Percentiles rank a stretch among this genome's conserved stretches.
Conservation (phyloP, 2,888 invertebrate species). For the Scaptomyza tumidula region DNA sequence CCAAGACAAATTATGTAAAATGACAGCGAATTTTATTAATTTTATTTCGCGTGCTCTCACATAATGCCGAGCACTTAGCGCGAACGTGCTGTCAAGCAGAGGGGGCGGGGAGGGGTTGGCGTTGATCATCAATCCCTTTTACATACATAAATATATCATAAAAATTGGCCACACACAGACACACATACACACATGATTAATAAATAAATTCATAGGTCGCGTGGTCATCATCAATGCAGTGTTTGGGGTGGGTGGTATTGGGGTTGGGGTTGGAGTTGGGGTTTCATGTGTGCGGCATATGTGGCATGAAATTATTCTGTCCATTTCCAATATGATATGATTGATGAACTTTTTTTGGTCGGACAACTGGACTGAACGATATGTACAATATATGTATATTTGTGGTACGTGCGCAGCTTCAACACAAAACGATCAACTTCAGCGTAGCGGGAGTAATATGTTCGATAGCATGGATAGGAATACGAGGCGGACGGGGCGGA, state of each 20-base stretch:
- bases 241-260: constrained; percentile 5
- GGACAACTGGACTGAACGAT: background rate
- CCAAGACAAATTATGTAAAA: constrained; percentile 23
- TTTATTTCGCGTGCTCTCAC: constrained; percentile 6
- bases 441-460: background rate
- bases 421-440: constrained; percentile 47
- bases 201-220: constrained; percentile 60
- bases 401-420: constrained; percentile 45
- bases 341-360: constrained; percentile 61
- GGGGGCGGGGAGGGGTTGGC: too few relatives aligned
- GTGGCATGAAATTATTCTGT: constrained; percentile 59
- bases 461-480: too few relatives aligned
- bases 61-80: constrained; percentile 36
- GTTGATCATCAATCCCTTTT: background rate
- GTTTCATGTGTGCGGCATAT: constrained; percentile 9
- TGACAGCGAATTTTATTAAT: constrained; percentile 28
- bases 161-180: constrained; percentile 28
- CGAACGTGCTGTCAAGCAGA: constrained; percentile 16
- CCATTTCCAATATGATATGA: constrained; percentile 69
- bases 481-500: background rate
- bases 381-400: constrained; percentile 6
- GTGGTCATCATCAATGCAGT: constrained; percentile 35
- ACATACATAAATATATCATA: constrained; percentile 26
- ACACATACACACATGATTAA: constrained; percentile 34
- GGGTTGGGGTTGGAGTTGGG: background rate